These are phyloP conservation scores for Paradoxurus hermaphroditus DNA, from an alignment of 2,113 vertebrate genomes.

Conservation along the genomic window DNA sequence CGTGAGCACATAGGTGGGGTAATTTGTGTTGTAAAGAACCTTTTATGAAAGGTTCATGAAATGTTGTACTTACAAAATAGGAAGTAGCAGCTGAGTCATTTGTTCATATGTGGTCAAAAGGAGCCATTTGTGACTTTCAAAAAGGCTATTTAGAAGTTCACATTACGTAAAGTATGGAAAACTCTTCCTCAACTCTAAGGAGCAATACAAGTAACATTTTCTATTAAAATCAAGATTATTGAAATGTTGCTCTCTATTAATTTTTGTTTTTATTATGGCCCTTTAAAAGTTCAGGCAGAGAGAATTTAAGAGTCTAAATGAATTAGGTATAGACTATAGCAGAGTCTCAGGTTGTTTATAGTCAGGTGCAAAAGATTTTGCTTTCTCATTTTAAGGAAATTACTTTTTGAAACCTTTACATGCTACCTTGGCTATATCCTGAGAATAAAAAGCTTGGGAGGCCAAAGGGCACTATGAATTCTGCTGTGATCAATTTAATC, in stretches of 20 bases:
- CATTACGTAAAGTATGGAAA: neutral
- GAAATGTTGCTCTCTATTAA: neutral
- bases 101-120: neutral
- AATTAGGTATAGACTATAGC: neutral
- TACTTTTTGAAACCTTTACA: constrained; percentile 43
- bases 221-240: neutral
- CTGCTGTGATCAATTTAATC: constrained; percentile 1
- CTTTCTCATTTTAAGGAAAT: constrained; percentile 66
- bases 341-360: neutral
- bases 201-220: neutral
- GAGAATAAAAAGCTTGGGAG: neutral
- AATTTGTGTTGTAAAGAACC: neutral
- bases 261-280: neutral
- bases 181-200: neutral
- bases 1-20: neutral
- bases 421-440: constrained; percentile 25
- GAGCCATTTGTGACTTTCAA: neutral
- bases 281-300: neutral
- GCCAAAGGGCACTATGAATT: neutral
- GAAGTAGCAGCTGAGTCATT: neutral
- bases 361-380: constrained; percentile 13
- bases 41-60: neutral
- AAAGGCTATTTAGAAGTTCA: neutral
- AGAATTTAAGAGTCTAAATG: neutral
- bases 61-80: neutral